phyloP scores from a whole-genome alignment of 2,888 invertebrate genomes.

The Ceraclea dissimilis region DNA sequence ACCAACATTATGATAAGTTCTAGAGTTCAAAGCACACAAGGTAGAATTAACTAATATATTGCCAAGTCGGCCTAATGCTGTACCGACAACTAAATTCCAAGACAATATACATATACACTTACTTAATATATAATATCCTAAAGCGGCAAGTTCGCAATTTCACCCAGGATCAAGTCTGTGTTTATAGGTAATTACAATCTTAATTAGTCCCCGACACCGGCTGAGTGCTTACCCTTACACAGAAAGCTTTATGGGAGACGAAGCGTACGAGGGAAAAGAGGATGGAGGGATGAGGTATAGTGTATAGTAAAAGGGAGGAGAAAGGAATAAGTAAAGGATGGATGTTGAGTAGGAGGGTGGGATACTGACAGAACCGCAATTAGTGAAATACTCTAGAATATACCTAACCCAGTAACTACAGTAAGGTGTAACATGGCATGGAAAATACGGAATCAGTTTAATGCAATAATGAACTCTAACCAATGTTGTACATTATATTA shows the following conservation, averaged over 20 bases:
- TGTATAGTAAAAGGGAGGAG: neutral
- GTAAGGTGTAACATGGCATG: too few species aligned
- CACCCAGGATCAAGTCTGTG: constrained; percentile 9
- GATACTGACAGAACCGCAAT: neutral
- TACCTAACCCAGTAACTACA: too few species aligned
- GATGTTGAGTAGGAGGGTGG: neutral
- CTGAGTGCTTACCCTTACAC: constrained; percentile 10
- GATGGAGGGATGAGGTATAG: neutral
- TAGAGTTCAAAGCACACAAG: too few species aligned
- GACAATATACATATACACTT: neutral
- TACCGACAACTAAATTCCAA: constrained; percentile 3
- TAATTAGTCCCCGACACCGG: constrained; percentile 25
- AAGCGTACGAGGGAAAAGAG: neutral
- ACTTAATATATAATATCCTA: neutral
- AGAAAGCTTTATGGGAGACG: neutral
- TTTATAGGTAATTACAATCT: constrained; percentile 26
- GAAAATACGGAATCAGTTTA: too few species aligned
- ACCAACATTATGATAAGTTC: too few species aligned
- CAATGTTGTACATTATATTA: too few species aligned
- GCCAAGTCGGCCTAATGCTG: neutral
- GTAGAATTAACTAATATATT: too few species aligned
- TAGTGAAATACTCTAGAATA: neutral
- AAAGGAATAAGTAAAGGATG: neutral
- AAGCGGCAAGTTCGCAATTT: neutral
- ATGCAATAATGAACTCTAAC: too few species aligned